Conservation (phyloP, 2,797 vertebrate species). For the Epinephelus malabaricus region DNA sequence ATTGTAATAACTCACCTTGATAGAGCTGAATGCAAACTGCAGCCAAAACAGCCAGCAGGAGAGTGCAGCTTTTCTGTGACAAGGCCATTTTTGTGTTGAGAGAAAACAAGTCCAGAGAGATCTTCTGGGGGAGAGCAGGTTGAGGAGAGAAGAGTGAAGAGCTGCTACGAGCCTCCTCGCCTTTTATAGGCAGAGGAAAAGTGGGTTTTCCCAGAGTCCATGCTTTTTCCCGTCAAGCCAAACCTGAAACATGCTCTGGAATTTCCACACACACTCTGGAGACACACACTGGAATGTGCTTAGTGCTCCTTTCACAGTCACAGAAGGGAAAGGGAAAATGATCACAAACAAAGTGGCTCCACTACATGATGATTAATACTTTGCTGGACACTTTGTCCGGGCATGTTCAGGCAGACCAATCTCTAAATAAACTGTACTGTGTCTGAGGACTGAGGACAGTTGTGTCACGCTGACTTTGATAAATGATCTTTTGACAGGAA, state of each 20-base stretch:
- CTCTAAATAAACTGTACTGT: not conserved
- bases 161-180: conserved; percentile 11
- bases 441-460: not conserved
- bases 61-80: conserved; percentile 32
- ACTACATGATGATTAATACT: not conserved
- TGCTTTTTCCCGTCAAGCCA: conserved; percentile 73
- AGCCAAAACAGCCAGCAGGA: conserved; percentile 56
- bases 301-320: not conserved
- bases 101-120: conserved; percentile 36
- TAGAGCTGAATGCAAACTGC: conserved; percentile 66
- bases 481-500: not conserved
- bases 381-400: not conserved
- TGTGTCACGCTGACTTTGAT: not conserved
- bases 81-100: conserved; percentile 60
- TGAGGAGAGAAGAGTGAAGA: conserved; percentile 41
- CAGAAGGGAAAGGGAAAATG: not conserved
- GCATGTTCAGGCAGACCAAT: conserved; percentile 12
- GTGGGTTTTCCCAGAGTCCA: conserved; percentile 68
- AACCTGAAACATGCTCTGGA: conserved; percentile 43
- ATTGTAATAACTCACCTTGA: conserved; percentile 64
- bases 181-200: conserved; percentile 61
- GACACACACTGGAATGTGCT: conserved; percentile 40
- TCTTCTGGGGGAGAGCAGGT: not conserved
- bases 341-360: not conserved
- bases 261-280: conserved; percentile 59